phyloP scores from a whole-genome alignment of 2,113 vertebrate genomes.

The Buteo buteo region DNA sequence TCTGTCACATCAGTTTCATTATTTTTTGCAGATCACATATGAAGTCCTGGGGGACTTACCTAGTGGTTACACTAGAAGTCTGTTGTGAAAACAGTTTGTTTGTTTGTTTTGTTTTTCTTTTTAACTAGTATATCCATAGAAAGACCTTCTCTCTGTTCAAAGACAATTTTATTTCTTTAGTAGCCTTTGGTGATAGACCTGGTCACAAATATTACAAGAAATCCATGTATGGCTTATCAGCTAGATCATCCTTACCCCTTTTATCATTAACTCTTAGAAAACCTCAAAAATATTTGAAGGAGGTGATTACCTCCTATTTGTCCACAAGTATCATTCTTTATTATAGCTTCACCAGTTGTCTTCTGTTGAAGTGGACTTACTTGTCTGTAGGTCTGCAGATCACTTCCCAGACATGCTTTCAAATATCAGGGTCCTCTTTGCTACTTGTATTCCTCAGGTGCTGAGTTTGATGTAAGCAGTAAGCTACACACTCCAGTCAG shows the following conservation, averaged over 20 bases:
- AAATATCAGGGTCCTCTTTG: neutral
- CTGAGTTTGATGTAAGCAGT: neutral
- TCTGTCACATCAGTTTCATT: neutral
- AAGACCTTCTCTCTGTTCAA: neutral
- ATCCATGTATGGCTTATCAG: neutral
- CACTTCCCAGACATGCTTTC: neutral
- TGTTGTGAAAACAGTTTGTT: neutral
- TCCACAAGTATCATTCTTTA: neutral
- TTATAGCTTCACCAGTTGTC: neutral
- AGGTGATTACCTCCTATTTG: neutral
- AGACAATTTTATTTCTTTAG: neutral
- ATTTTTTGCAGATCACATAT: neutral
- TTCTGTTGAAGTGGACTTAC: neutral
- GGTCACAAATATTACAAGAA: neutral
- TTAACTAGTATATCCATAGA: neutral
- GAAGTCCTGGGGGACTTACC: neutral
- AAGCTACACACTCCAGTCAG: rapidly evolving
- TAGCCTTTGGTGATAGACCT: neutral
- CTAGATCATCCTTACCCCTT: neutral
- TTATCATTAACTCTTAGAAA: neutral
- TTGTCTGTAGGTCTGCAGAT: neutral
- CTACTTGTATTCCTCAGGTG: neutral
- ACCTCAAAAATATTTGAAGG: neutral
- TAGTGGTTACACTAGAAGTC: neutral
- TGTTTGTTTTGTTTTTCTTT: neutral